phyloP scores from a whole-genome alignment of 2,113 vertebrate genomes.

The Prietella phreatophila region DNA sequence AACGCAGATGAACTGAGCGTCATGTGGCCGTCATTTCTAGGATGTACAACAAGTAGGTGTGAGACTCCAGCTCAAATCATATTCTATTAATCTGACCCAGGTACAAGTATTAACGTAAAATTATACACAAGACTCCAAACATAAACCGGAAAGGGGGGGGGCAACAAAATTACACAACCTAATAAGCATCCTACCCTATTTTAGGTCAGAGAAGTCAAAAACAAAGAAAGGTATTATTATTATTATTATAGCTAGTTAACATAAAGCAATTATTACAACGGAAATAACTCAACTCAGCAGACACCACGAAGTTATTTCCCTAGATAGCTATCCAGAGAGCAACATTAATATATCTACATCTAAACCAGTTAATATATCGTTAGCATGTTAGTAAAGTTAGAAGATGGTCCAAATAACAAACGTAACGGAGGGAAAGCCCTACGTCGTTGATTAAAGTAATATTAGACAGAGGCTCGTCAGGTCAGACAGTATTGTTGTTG shows the following conservation, averaged over 20 bases:
- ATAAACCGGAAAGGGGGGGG: rapidly evolving
- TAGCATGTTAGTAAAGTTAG: not conserved
- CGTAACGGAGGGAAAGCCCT: not conserved
- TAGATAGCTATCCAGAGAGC: not conserved
- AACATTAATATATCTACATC: not conserved
- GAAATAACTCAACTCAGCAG: not conserved
- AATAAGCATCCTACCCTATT: not conserved
- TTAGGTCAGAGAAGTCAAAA: too few species aligned
- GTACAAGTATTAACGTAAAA: not conserved
- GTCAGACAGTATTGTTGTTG: too few species aligned
- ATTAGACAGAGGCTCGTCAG: not conserved
- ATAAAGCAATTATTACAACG: not conserved
- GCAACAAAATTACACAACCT: not conserved
- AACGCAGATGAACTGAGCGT: not conserved
- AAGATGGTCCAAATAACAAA: not conserved
- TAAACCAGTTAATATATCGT: not conserved
- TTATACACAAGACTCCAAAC: not conserved
- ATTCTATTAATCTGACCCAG: not conserved
- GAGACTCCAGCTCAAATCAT: not conserved
- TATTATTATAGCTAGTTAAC: too few species aligned
- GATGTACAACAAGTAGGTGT: not conserved
- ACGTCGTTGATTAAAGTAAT: not conserved
- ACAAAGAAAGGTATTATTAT: too few species aligned
- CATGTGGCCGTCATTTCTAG: not conserved
- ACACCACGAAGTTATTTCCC: not conserved